Evolutionary conservation across 2,888 invertebrate species (phyloP), one percentile per base, ranked within the genome.

Genomic region (Argyra leucocephala): DNA sequence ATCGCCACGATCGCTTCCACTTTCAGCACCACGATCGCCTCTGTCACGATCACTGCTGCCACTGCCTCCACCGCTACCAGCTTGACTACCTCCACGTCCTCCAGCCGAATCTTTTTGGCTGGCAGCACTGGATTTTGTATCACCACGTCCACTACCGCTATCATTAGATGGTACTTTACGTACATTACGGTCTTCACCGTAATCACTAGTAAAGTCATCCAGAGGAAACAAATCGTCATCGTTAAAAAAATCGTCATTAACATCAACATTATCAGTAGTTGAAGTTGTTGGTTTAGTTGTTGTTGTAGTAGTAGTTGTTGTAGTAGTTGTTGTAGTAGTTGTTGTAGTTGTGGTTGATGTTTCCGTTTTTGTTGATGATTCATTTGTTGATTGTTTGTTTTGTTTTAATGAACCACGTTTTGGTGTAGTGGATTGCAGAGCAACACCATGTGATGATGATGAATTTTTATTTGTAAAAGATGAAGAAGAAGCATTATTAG

Each of bases 401-500:
- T 75, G 74, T 76, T 76, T 75, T 71, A 75, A 73, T 71, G 76
- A 76, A 71, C 73, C 74, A 74, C 75, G 75, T 75, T 74, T 75
- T 70, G 75, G 74, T 73, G 73, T 73, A 72, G 75, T 74, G 74
- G 75, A 72, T 69, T 71, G 72, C 72, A 69, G 71, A 72, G 76
- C 76, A 75, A 77, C 77, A 76, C 75, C 77, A 76, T 77, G 67
- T 64, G 67, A 63, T 64, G 77, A 76, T 76, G 78, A 76, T 76
- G 67, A 68, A 68, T 67, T 67, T 68, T 77, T 75, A 74, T 77
- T 77, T 81, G 83, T 78, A 80, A 84, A 82, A 83, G 83, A 85
- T 82, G 83, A 79, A 80, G 84, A 82, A 83, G 83, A 85, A 82
- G 83, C 78, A 78, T 77, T 76, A 80, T 80, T 80, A 80, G 80